Conservation (phyloP, 2,113 vertebrate species). For the Myrmecobius fasciatus region DNA sequence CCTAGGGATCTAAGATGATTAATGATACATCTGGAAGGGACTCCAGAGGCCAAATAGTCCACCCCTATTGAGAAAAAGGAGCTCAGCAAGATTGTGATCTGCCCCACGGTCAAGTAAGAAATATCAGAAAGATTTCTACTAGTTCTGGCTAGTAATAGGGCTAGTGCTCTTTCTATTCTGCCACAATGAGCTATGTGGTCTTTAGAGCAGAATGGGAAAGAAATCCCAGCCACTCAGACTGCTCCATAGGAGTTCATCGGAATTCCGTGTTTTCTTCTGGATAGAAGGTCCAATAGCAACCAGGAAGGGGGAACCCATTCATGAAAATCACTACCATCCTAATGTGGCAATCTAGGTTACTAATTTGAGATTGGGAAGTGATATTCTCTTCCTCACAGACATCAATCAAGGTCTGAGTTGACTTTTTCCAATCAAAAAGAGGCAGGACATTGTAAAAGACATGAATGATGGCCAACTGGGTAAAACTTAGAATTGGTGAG, state of each 20-base stretch:
- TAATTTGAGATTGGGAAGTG: background rate
- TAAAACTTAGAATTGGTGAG: background rate
- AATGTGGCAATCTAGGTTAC: background rate
- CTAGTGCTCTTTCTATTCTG: background rate
- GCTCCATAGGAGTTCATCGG: background rate
- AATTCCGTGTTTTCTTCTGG: background rate
- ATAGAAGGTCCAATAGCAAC: background rate
- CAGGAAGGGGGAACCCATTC: background rate
- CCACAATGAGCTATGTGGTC: background rate
- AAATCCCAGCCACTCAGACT: background rate
- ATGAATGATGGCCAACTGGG: background rate
- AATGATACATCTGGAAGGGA: background rate
- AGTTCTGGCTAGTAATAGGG: too few species aligned
- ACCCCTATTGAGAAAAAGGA: background rate
- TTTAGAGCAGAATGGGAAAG: background rate
- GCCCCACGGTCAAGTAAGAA: background rate
- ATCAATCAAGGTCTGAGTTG: background rate
- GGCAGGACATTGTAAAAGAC: background rate
- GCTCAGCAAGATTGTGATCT: background rate
- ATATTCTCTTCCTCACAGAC: background rate
- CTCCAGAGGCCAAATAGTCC: background rate
- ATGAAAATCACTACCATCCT: background rate
- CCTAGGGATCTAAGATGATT: background rate
- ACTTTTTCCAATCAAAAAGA: background rate
- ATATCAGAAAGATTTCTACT: background rate